phyloP scores from a whole-genome alignment of 2,888 invertebrate genomes.

The Ochropleura plecta region DNA sequence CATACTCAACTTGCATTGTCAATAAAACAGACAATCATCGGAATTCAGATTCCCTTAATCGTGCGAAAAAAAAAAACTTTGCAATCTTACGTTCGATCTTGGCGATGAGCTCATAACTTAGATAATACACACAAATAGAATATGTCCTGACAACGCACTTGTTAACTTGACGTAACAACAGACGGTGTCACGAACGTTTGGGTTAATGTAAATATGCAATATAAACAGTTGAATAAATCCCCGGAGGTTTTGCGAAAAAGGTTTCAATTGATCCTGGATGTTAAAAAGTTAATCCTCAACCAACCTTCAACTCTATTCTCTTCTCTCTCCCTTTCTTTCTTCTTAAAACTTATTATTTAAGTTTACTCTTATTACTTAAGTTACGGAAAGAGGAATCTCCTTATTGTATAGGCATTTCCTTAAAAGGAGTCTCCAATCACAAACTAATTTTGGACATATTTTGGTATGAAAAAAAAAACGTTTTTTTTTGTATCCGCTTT shows the following conservation, averaged over 20 bases:
- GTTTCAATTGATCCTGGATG: background rate
- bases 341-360: too few relatives aligned
- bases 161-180: constrained; percentile 15
- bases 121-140: constrained; percentile 74
- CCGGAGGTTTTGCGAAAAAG: background rate
- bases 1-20: constrained; percentile 29
- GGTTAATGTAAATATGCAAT: constrained; percentile 17
- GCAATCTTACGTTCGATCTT: constrained; percentile 33
- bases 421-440: too few relatives aligned
- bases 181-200: background rate
- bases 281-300: too few relatives aligned
- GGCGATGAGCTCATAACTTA: constrained; percentile 64
- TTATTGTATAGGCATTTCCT: too few relatives aligned
- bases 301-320: too few relatives aligned
- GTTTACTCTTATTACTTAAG: too few relatives aligned
- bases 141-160: constrained; percentile 24
- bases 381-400: too few relatives aligned
- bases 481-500: too few relatives aligned
- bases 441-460: too few relatives aligned
- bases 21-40: constrained; percentile 38
- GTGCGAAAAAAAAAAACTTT: constrained; percentile 35
- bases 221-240: background rate
- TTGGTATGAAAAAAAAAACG: too few relatives aligned
- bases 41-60: constrained; percentile 23
- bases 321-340: too few relatives aligned